Percentiles rank a stretch among this genome's conserved stretches.
Evolutionary conservation across 2,888 invertebrate genomes (phyloP).

Genomic region (Arrhopalites spinosus): DNA sequence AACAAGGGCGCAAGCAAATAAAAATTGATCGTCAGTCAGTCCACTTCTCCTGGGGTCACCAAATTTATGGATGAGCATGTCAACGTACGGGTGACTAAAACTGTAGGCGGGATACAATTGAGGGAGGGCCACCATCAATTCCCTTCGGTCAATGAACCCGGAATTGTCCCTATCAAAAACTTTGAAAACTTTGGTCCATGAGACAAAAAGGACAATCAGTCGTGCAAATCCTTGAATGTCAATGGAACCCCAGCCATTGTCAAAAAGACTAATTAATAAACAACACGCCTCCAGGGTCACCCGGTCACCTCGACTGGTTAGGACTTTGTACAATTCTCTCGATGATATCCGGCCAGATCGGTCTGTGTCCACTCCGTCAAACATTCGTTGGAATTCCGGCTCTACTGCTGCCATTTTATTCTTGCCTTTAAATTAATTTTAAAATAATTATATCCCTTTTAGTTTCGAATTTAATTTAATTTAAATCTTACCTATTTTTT

Average conservation of each 20-base stretch:
- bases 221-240: slow-evolving; percentile 3
- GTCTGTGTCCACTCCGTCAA: not conserved
- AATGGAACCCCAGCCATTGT: not conserved
- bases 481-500: too few relatives aligned
- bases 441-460: too few relatives aligned
- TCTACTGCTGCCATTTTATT: not conserved
- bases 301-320: not conserved
- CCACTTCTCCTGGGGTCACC: not conserved
- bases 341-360: not conserved
- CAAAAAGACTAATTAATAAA: not conserved
- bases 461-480: too few relatives aligned
- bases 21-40: not conserved
- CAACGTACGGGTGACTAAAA: not conserved
- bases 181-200: not conserved
- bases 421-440: too few relatives aligned
- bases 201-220: not conserved
- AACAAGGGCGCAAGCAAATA: not conserved
- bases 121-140: not conserved
- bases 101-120: not conserved
- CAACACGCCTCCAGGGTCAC: not conserved
- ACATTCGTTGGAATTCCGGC: not conserved
- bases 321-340: not conserved
- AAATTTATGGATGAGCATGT: not conserved
- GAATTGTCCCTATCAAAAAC: not conserved
- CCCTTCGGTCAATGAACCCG: not conserved